These are phyloP conservation scores for Alcis repandata DNA, from an alignment of 2,888 invertebrate species.

Conservation along the genomic window DNA sequence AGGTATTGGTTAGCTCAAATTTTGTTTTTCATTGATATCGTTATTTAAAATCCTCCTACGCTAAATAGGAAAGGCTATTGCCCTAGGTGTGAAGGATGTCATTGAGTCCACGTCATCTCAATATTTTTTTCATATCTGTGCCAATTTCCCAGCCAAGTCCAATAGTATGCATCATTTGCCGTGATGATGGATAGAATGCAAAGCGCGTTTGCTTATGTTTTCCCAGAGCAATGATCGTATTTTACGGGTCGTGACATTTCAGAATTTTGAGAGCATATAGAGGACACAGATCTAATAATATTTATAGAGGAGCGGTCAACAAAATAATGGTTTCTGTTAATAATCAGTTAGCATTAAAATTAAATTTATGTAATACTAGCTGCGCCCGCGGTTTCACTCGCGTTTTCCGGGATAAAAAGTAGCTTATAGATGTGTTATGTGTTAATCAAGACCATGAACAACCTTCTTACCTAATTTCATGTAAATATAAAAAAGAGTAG, in stretches of 20 bases:
- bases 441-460: no score
- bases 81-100: conserved; percentile 55
- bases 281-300: conserved; percentile 22
- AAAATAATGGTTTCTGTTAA: neutral
- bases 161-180: conserved; percentile 44
- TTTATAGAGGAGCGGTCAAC: neutral
- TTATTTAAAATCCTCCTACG: conserved; percentile 24
- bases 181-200: conserved; percentile 60
- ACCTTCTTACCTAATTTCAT: no score
- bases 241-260: conserved; percentile 26
- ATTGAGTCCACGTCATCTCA: conserved; percentile 43
- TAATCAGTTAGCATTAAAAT: neutral
- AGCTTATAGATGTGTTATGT: no score
- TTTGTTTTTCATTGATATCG: neutral
- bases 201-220: conserved; percentile 26
- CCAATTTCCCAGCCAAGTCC: conserved; percentile 56
- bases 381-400: no score
- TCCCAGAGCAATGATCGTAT: conserved; percentile 18
- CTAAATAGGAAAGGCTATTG: conserved; percentile 50
- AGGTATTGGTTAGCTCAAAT: neutral
- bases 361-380: no score
- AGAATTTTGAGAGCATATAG: conserved; percentile 1
- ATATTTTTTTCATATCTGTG: conserved; percentile 46
- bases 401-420: no score
- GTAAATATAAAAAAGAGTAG: no score